phyloP scores from a whole-genome alignment of 2,888 invertebrate species.

The Molanna angustata region DNA sequence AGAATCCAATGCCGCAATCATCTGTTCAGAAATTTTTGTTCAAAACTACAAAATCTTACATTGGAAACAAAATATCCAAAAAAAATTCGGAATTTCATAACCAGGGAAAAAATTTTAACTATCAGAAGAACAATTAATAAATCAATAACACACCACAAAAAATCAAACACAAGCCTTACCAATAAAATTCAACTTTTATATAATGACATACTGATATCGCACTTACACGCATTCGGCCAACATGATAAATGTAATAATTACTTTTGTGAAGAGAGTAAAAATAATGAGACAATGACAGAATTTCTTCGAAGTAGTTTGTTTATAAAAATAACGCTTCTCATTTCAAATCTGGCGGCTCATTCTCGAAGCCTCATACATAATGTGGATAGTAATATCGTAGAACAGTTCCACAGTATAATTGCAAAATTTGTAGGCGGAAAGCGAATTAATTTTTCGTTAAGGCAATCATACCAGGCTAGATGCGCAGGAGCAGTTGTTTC shows the following conservation, averaged over 20 bases:
- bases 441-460: no score
- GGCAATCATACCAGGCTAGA: no score
- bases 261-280: neutral
- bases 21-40: constrained; percentile 1
- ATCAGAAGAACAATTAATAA: neutral
- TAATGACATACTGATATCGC: neutral
- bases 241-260: constrained; percentile 1
- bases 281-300: neutral
- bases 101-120: neutral
- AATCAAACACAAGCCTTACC: neutral
- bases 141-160: neutral
- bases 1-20: neutral
- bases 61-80: neutral
- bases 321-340: no score
- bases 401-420: no score
- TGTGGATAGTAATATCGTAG: no score
- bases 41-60: constrained; percentile 2
- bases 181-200: neutral
- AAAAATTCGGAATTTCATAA: neutral
- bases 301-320: no score
- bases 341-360: no score
- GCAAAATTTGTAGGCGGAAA: no score
- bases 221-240: neutral
- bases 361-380: no score
- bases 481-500: no score